Evolutionary conservation across 1,140 invertebrate species (phyloP).

Genomic region (Globodera rostochiensis): DNA sequence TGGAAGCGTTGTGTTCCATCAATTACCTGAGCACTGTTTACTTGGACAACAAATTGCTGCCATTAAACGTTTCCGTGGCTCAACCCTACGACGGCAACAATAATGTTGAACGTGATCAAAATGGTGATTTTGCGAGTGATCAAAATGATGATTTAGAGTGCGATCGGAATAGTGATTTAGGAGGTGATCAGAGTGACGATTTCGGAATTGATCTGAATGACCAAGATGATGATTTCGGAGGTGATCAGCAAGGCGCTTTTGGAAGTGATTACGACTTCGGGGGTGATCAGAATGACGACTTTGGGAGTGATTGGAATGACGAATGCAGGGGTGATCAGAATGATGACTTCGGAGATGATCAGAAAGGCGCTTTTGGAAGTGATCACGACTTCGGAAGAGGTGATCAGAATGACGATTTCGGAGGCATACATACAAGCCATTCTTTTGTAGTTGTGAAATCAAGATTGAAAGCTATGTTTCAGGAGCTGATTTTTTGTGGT

Average conservation of each 20-base stretch:
- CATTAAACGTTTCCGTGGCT: background rate
- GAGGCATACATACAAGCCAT: no score
- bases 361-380: background rate
- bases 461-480: no score
- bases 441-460: no score
- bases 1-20: slow-evolving; percentile 23
- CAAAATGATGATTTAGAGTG: no score
- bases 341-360: background rate
- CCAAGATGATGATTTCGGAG: background rate
- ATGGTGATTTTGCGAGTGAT: no score
- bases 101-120: no score
- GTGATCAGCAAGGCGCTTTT: background rate
- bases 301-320: background rate
- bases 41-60: slow-evolving; percentile 28
- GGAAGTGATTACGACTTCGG: no score
- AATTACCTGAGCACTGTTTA: slow-evolving; percentile 24
- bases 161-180: no score
- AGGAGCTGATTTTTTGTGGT: no score
- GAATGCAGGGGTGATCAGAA: background rate
- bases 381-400: background rate
- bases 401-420: background rate
- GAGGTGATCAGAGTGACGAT: no score
- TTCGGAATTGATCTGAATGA: slow-evolving; percentile 19
- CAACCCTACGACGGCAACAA: background rate
- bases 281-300: background rate